phyloP scores from a whole-genome alignment of 2,888 invertebrate genomes.

The Lithodes maja region DNA sequence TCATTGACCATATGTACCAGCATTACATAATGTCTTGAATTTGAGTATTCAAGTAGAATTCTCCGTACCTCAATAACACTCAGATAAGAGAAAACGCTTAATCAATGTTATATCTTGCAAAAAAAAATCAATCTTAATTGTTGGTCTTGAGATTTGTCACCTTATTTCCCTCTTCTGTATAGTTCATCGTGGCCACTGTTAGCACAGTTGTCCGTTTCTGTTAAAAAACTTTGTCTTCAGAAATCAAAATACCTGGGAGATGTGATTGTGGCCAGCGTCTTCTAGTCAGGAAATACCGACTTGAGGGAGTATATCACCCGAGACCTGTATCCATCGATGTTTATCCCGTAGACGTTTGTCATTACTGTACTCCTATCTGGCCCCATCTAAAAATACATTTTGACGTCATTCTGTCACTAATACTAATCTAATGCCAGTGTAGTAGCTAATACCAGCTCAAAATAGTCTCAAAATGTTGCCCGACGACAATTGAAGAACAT shows the following conservation, averaged over 20 bases:
- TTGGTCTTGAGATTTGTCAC: background rate
- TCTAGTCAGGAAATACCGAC: no score
- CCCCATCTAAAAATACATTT: no score
- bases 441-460: no score
- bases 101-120: background rate
- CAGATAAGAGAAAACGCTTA: background rate
- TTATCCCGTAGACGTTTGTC: no score
- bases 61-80: background rate
- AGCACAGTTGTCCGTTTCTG: background rate
- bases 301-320: no score
- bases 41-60: background rate
- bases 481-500: no score
- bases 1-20: background rate
- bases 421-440: no score
- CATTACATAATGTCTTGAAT: background rate
- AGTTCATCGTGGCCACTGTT: background rate
- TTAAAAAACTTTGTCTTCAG: background rate
- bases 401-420: no score
- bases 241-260: background rate
- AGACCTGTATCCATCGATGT: no score
- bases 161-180: background rate
- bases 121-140: background rate
- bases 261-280: background rate
- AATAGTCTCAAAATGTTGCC: no score
- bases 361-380: no score